Conservation (phyloP, 1,140 invertebrate species). For the Hyphantria cunea region DNA sequence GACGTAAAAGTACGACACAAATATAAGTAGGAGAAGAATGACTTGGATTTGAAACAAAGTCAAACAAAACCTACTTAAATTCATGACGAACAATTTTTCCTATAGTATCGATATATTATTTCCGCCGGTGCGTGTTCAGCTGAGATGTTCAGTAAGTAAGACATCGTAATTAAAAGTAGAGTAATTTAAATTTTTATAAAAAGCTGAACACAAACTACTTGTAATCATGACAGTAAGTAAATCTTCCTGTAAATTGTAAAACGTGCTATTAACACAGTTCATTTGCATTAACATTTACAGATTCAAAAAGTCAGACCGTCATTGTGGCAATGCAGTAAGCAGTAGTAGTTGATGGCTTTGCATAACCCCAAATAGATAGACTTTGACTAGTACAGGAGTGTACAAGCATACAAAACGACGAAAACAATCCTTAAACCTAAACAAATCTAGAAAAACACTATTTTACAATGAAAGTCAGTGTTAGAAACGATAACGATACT, state of each 20-base stretch:
- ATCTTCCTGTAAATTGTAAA: neutral
- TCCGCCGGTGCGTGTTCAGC: too few relatives aligned
- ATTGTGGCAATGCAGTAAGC: neutral
- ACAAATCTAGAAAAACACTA: too few relatives aligned
- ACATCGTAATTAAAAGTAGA: neutral
- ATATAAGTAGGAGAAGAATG: neutral
- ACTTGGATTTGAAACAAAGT: constrained; percentile 33
- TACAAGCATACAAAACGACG: neutral
- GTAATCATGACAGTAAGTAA: neutral
- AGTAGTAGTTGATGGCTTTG: neutral
- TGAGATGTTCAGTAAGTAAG: too few relatives aligned
- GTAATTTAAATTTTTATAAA: neutral
- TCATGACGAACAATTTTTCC: constrained; percentile 2
- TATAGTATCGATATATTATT: constrained; percentile 4
- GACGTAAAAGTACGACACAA: too few relatives aligned
- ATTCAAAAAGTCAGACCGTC: too few relatives aligned
- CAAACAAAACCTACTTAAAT: constrained; percentile 39
- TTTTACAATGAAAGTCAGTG: too few relatives aligned
- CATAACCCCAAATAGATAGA: constrained; percentile 7
- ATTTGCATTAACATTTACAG: too few relatives aligned
- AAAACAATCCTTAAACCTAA: neutral
- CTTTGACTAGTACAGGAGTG: neutral
- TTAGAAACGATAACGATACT: too few relatives aligned
- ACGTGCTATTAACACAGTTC: neutral
- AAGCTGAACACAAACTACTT: constrained; percentile 35